phyloP scores from a whole-genome alignment of 1,140 invertebrate species.

The Drosophila sp. region DNA sequence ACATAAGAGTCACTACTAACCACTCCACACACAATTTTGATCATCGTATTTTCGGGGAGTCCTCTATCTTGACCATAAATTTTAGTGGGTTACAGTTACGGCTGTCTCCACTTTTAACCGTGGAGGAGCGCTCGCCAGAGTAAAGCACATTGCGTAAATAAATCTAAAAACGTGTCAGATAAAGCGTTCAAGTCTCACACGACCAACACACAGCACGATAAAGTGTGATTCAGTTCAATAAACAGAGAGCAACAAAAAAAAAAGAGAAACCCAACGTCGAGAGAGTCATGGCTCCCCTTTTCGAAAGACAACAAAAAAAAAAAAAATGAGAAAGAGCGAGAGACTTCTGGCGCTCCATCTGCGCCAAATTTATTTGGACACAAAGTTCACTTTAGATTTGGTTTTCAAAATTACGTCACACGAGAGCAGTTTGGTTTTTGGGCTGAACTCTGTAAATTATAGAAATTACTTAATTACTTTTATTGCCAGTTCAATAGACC shows the following conservation, averaged over 20 bases:
- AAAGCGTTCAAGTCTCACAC: constrained; percentile 59
- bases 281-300: background rate
- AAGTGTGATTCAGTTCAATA: constrained; percentile 28
- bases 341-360: constrained; percentile 46
- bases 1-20: background rate
- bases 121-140: background rate
- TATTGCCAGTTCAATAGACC: constrained; percentile 66
- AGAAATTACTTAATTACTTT: constrained; percentile 20
- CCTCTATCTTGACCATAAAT: constrained; percentile 57
- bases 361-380: constrained; percentile 15
- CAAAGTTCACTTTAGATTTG: constrained; percentile 2
- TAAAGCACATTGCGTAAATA: constrained; percentile 57
- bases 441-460: constrained; percentile 2
- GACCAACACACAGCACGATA: constrained; percentile 38
- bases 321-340: constrained; percentile 17
- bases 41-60: background rate
- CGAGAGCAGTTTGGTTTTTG: background rate
- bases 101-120: background rate
- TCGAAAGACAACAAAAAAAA: background rate
- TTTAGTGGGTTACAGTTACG: constrained; percentile 24
- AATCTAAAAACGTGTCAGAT: constrained; percentile 74
- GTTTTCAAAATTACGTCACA: background rate
- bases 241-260: constrained; percentile 18
- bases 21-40: background rate
- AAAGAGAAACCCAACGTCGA: background rate